Conservation (phyloP, 2,797 vertebrate species). For the Bovichtus variegatus region DNA sequence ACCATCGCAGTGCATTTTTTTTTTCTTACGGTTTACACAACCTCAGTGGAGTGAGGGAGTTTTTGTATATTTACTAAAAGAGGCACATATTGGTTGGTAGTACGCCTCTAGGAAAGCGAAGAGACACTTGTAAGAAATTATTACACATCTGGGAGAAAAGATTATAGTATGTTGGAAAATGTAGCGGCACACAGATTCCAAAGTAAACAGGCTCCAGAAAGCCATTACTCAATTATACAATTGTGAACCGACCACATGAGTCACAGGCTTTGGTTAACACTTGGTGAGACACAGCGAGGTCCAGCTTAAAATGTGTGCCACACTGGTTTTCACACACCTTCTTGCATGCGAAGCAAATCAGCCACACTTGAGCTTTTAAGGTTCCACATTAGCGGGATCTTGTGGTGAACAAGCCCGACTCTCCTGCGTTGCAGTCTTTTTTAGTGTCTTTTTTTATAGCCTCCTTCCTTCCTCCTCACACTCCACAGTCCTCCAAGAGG, state of each 20-base stretch:
- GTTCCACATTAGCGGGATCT: slow-evolving; percentile 56
- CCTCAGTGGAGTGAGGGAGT: slow-evolving; percentile 15
- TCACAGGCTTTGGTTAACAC: slow-evolving; percentile 51
- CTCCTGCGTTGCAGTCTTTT: slow-evolving; percentile 63
- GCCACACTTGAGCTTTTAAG: slow-evolving; percentile 45
- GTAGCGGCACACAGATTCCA: slow-evolving; percentile 21
- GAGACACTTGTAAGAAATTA: slow-evolving; percentile 30
- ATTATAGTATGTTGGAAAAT: slow-evolving; percentile 39
- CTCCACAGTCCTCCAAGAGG: slow-evolving; percentile 68
- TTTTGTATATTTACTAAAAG: slow-evolving; percentile 48
- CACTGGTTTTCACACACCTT: slow-evolving; percentile 54
- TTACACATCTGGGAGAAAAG: slow-evolving; percentile 28
- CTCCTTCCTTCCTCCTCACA: slow-evolving; percentile 82
- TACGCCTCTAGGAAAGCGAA: slow-evolving; percentile 17
- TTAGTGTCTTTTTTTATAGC: slow-evolving; percentile 84
- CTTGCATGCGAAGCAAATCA: slow-evolving; percentile 42
- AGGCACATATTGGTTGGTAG: slow-evolving; percentile 26
- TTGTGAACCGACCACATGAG: slow-evolving; percentile 50
- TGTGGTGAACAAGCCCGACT: slow-evolving; percentile 67
- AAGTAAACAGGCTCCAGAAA: slow-evolving; percentile 51
- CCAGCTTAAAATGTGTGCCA: slow-evolving; percentile 45
- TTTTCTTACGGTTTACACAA: slow-evolving; percentile 32
- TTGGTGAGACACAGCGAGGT: slow-evolving; percentile 31
- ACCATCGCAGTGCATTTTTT: slow-evolving; percentile 12
- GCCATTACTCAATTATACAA: slow-evolving; percentile 42